These are phyloP conservation scores for Eurytoma californica DNA, from an alignment of 2,888 invertebrate species.

Conservation along the genomic window DNA sequence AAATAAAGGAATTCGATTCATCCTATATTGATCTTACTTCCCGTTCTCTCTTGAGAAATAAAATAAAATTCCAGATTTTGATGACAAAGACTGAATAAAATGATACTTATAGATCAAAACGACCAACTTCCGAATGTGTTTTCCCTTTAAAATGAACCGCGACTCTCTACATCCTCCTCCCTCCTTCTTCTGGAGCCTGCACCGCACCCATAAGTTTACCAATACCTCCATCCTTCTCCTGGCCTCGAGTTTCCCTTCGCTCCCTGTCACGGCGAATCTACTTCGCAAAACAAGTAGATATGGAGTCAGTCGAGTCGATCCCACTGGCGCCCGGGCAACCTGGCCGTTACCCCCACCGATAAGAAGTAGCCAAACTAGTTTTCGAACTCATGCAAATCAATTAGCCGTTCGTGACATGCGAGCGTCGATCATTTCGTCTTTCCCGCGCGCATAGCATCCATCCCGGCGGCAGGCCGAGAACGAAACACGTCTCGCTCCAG, in stretches of 20 bases:
- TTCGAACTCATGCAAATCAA: conserved; percentile 53
- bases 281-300: conserved; percentile 22
- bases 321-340: not conserved
- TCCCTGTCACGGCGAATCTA: not conserved
- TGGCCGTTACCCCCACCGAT: conserved; percentile 10
- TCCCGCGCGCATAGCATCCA: not conserved
- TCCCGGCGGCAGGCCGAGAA: not conserved
- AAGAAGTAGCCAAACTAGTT: conserved; percentile 47
- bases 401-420: conserved; percentile 27
- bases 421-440: conserved; percentile 26
- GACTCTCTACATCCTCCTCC: not conserved
- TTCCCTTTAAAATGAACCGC: not conserved
- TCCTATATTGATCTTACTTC: no score
- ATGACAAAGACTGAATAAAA: no score
- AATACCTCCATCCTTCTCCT: conserved; percentile 1
- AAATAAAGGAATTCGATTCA: no score
- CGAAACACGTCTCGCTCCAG: conserved; percentile 33
- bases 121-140: not conserved
- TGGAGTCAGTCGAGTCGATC: conserved; percentile 5
- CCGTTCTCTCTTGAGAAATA: no score
- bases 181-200: not conserved
- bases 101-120: no score
- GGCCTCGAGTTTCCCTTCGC: not conserved
- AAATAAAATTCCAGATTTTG: no score
- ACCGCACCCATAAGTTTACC: conserved; percentile 19